These are phyloP conservation scores for Ancistrus triradiatus DNA, from an alignment of 2,113 vertebrate genomes.

Conservation along the genomic window DNA sequence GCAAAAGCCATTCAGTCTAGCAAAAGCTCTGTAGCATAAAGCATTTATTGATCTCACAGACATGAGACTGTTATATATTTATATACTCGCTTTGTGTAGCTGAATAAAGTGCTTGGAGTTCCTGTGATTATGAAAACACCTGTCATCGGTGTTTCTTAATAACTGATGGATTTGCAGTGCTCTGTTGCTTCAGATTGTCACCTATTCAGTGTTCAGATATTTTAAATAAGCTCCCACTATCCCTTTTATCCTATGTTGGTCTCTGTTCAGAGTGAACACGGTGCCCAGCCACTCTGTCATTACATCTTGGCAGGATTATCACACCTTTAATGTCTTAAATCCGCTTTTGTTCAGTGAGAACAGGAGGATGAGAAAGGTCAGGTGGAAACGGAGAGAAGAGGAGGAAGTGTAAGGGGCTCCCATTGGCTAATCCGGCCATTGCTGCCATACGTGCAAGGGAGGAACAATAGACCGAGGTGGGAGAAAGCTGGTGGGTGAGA, in stretches of 20 bases:
- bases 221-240: background rate
- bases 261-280: slow-evolving; percentile 4
- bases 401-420: slow-evolving; percentile 16
- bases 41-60: too few relatives aligned
- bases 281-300: slow-evolving; percentile 9
- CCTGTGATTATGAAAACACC: too few relatives aligned
- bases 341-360: slow-evolving; percentile 40
- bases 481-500: background rate
- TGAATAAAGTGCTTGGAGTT: too few relatives aligned
- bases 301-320: slow-evolving; percentile 41
- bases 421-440: slow-evolving; percentile 35
- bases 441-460: slow-evolving; percentile 3
- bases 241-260: background rate
- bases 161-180: too few relatives aligned
- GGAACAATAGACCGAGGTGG: slow-evolving; percentile 22
- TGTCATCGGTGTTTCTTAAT: too few relatives aligned
- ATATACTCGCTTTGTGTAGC: too few relatives aligned
- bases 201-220: background rate
- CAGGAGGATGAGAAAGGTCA: slow-evolving; percentile 18
- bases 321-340: slow-evolving; percentile 48
- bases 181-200: background rate
- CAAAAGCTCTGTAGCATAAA: too few relatives aligned
- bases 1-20: too few relatives aligned
- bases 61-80: too few relatives aligned
- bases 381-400: background rate